Base-by-base conservation (phyloP, 2,797 vertebrate genomes). In the Anguilla marmorata region DNA sequence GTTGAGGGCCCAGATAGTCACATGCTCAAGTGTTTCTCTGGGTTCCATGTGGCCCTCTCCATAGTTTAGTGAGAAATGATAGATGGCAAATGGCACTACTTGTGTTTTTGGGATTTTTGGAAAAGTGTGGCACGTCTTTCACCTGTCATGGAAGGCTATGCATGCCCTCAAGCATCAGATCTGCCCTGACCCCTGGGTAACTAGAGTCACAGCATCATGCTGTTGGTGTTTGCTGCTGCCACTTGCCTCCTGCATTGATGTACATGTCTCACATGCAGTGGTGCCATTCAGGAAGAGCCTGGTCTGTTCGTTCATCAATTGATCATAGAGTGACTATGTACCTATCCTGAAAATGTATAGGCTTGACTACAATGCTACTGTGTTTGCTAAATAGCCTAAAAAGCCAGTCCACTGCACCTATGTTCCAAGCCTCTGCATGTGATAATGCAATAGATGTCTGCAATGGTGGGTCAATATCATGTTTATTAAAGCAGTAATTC, bases 131-230 rank as follows among this genome's bases (percentile, higher is more conserved):
- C 85, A 85, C 89, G 91, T 93, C 93, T 93, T 93, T 92, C 93
- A 92, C 91, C 92, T 88, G 94, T 94, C 93, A 94, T 91, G 92
- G 91, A 82, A 89, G 89, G 88, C 60, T 87, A 92, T 90, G 56
- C 93, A 27, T 3, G 30, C 84, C 79, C 45, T 30, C 58, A 48
- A 37, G 24, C 84, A 79, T 84, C 60, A 58, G 5, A 2, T 52
- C n/a, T 58, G 76, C 87, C 52, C 87, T 72, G 87, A 82, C 86
- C 87, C 86, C 37, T 85, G 86, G 52, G 54, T 33, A 85, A 63
- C 86, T 56, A 82, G 79, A 85, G 84, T 48, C 16, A 80, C 85
- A 41, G 74, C 80, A 69, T 84, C 89, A 41, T 41, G 74, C 74
- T 19, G 37, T 1, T 41, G 9, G 27, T 79, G 74, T 41, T 86